Conservation (phyloP, 1,140 invertebrate species). For the Camponotus pennsylvanicus region DNA sequence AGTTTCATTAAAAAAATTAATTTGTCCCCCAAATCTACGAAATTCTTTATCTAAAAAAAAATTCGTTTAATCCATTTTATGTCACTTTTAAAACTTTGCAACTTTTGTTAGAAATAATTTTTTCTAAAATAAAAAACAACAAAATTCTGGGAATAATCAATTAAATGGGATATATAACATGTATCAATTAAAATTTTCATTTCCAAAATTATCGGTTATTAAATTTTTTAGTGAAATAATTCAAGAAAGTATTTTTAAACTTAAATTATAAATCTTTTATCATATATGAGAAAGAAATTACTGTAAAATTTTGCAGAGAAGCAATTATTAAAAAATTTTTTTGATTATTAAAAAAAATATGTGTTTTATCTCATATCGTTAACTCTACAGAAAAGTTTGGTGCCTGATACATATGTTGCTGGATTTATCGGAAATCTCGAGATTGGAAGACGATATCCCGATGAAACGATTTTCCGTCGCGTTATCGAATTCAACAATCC, state of each 20-base stretch:
- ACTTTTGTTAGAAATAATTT: too few species aligned
- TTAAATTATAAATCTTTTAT: neutral
- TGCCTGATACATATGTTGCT: constrained; percentile 58
- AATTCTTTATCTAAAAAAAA: too few species aligned
- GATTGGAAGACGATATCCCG: constrained; percentile 75
- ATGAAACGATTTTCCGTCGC: constrained; percentile 80
- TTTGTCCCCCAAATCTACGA: too few species aligned
- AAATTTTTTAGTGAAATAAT: constrained; percentile 6
- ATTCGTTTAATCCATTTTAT: too few species aligned
- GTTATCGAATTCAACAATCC: constrained; percentile 78
- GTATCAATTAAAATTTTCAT: neutral
- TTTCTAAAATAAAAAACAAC: too few species aligned
- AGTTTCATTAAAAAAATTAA: too few species aligned
- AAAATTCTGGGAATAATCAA: too few species aligned
- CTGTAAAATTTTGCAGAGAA: neutral
- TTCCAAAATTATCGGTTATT: neutral
- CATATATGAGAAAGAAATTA: neutral
- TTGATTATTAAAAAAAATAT: neutral
- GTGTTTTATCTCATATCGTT: neutral
- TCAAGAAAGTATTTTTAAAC: neutral
- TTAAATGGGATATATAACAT: too few species aligned
- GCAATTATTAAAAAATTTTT: neutral
- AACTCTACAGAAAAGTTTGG: constrained; percentile 42
- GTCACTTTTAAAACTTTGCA: too few species aligned
- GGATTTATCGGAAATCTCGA: constrained; percentile 81